Percentiles rank a stretch among this genome's conserved stretches.
These are phyloP conservation scores for Bos taurus DNA, from an alignment of 2,113 vertebrate genomes.

Conservation along the genomic window ARS-UCD2.0 NC_037334.1:8934001-8934500, in stretches of 20 bases:
- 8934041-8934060: not conserved
- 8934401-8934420: not conserved
- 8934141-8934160: not conserved
- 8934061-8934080: not conserved
- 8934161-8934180: not conserved
- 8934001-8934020: not conserved
- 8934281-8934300: not conserved
- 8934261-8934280: not conserved
- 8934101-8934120: not conserved
- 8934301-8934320: not conserved
- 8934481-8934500: not conserved
- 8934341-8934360: not conserved
- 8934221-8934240: rapidly evolving
- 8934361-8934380: not conserved
- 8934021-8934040: not conserved
- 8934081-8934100: not conserved
- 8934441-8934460: not conserved
- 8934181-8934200: not conserved
- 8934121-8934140: not conserved
- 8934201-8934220: not conserved
- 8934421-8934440: not conserved
- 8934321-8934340: not conserved
- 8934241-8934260: not conserved
- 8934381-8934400: not conserved
- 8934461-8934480: not conserved